A percentile compares a stretch with the other conserved stretches of the same genome.
These are phyloP conservation scores for Acholoe squamosa DNA, from an alignment of 2,888 invertebrate genomes.

Conservation along the genomic window DNA sequence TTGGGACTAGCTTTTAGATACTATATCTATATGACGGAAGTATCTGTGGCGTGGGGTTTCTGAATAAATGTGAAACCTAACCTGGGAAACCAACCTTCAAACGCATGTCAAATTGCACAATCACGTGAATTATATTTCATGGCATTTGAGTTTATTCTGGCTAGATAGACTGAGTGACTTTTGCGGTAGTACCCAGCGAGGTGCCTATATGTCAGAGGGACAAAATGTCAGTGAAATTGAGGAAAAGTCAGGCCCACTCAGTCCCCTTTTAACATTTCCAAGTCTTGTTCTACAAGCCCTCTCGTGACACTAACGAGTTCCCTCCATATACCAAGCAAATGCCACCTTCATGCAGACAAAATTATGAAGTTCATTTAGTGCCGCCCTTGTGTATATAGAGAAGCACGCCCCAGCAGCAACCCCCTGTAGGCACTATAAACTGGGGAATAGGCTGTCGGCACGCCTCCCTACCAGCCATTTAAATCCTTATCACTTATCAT, in stretches of 20 bases:
- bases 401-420: background rate
- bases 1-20: too few species aligned
- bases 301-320: conserved; percentile 33
- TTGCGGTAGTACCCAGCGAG: background rate
- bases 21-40: too few species aligned
- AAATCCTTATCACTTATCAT: conserved; percentile 58
- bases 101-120: background rate
- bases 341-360: conserved; percentile 61
- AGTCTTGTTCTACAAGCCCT: conserved; percentile 52
- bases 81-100: background rate
- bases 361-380: conserved; percentile 62
- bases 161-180: conserved; percentile 18
- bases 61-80: too few species aligned
- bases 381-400: background rate
- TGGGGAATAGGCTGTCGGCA: conserved; percentile 30
- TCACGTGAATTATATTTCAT: conserved; percentile 20
- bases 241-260: conserved; percentile 56
- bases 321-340: conserved; percentile 54
- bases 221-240: conserved; percentile 56
- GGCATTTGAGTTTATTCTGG: background rate
- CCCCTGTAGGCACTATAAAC: background rate
- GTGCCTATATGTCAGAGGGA: background rate
- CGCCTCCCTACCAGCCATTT: background rate
- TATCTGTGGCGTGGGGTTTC: too few species aligned
- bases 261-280: conserved; percentile 61